These are phyloP conservation scores for Cyaniris semiargus DNA, from an alignment of 2,888 invertebrate genomes.

Conservation along the genomic window DNA sequence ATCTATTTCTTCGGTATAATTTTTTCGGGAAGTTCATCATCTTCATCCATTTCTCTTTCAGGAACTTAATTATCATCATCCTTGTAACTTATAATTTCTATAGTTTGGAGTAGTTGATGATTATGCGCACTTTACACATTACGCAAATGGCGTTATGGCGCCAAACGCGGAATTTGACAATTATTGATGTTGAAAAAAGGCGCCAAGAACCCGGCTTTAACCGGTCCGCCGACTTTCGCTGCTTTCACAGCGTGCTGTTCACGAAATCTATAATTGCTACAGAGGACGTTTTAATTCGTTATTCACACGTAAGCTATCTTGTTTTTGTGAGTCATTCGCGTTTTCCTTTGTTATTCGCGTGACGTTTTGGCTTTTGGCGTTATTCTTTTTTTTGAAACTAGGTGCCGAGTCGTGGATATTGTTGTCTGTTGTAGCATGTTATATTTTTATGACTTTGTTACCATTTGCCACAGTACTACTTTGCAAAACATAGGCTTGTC, in stretches of 20 bases:
- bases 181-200: slow-evolving; percentile 14
- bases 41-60: background rate
- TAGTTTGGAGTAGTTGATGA: background rate
- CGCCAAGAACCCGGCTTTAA: slow-evolving; percentile 46
- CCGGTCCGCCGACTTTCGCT: slow-evolving; percentile 71
- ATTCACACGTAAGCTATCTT: slow-evolving; percentile 27
- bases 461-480: background rate
- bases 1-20: no score
- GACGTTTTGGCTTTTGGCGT: background rate
- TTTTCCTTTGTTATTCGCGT: slow-evolving; percentile 32
- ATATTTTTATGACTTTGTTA: background rate
- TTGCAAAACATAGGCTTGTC: background rate
- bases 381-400: slow-evolving; percentile 21
- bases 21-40: background rate
- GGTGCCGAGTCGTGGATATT: background rate
- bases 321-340: slow-evolving; percentile 29
- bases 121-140: background rate
- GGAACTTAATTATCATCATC: background rate
- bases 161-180: slow-evolving; percentile 19
- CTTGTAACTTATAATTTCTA: background rate
- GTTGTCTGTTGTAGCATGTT: background rate
- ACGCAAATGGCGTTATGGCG: slow-evolving; percentile 25
- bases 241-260: slow-evolving; percentile 62
- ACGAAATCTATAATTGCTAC: slow-evolving; percentile 54
- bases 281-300: slow-evolving; percentile 30